These are phyloP conservation scores for Oryzias javanicus DNA, from an alignment of 2,113 vertebrate species.

Conservation along the genomic window DNA sequence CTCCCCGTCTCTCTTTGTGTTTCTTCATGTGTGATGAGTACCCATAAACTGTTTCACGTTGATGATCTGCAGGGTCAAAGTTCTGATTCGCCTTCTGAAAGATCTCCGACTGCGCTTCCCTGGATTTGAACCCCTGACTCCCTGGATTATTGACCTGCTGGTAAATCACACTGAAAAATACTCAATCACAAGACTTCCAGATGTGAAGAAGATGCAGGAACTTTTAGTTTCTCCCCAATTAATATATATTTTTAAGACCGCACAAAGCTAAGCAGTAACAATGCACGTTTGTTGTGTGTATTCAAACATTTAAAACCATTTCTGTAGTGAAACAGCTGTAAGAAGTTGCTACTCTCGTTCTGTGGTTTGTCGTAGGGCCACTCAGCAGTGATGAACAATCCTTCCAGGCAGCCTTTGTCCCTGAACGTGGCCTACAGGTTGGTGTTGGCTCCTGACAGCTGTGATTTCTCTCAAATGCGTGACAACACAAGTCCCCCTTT, in stretches of 20 bases:
- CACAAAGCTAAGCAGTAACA: too few relatives aligned
- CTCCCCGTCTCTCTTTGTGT: neutral
- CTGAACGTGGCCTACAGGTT: slow-evolving; percentile 96
- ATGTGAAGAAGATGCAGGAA: too few relatives aligned
- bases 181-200: too few relatives aligned
- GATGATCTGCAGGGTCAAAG: slow-evolving; percentile 83
- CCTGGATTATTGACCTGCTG: slow-evolving; percentile 96
- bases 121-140: slow-evolving; percentile 93
- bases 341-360: neutral
- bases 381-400: slow-evolving; percentile 98
- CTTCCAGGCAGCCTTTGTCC: slow-evolving; percentile 91
- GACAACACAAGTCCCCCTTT: neutral
- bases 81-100: slow-evolving; percentile 92
- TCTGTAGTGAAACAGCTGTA: neutral
- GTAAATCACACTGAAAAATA: slow-evolving; percentile 52
- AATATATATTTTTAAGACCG: too few relatives aligned
- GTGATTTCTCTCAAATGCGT: too few relatives aligned
- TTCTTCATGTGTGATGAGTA: neutral
- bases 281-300: too few relatives aligned
- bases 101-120: slow-evolving; percentile 89
- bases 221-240: too few relatives aligned
- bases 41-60: neutral
- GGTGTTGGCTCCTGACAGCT: neutral
- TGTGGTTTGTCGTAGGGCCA: slow-evolving; percentile 80
- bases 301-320: too few relatives aligned